Evolutionary conservation across 2,797 vertebrate genomes (phyloP).

Genomic region (Muscicapa striata): DNA sequence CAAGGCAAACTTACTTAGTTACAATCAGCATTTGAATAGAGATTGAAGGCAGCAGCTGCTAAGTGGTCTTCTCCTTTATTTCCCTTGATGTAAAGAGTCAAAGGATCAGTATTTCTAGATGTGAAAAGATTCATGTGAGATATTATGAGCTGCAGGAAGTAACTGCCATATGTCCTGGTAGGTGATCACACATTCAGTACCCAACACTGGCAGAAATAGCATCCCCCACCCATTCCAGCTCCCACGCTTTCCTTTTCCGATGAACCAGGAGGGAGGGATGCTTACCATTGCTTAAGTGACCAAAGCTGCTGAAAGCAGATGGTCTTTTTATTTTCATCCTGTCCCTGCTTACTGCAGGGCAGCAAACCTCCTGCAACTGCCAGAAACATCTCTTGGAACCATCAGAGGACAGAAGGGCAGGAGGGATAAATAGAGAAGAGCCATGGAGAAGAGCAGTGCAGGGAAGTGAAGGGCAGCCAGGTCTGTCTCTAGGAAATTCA

Average conservation of each 20-base stretch:
- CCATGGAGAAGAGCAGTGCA: background rate
- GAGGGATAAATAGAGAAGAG: background rate
- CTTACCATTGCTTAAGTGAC: background rate
- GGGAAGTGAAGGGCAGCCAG: background rate
- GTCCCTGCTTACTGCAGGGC: background rate
- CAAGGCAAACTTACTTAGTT: background rate
- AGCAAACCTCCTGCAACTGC: background rate
- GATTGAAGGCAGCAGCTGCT: background rate
- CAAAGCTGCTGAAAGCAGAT: background rate
- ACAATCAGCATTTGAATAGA: background rate
- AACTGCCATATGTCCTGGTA: background rate
- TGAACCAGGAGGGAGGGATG: background rate
- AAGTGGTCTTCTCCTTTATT: background rate
- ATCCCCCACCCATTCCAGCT: background rate
- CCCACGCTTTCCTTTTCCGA: background rate
- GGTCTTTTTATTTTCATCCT: background rate
- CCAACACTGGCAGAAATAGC: background rate
- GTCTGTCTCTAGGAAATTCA: background rate
- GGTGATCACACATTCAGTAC: background rate
- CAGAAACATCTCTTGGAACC: background rate
- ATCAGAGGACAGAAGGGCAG: background rate
- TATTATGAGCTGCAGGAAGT: background rate
- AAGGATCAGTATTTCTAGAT: background rate
- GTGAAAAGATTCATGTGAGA: background rate
- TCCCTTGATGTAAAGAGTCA: background rate